These are phyloP conservation scores for Cyclopterus lumpus DNA, from an alignment of 2,797 vertebrate genomes.

Conservation along the genomic window DNA sequence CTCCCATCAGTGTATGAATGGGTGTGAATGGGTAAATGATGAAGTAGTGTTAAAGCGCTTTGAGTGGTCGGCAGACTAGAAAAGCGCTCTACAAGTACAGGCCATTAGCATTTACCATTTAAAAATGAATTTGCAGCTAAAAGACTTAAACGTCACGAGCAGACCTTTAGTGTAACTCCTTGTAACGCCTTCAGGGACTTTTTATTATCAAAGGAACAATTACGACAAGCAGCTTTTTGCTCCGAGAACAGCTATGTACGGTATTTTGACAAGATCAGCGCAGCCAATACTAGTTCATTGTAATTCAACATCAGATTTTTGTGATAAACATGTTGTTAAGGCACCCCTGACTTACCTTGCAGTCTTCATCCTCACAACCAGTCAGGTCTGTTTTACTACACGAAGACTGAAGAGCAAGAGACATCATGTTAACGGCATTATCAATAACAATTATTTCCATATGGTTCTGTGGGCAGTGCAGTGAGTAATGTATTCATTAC, in stretches of 20 bases:
- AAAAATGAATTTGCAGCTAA: not conserved
- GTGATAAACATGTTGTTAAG: not conserved
- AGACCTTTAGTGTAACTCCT: not conserved
- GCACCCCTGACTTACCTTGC: slow-evolving; percentile 70
- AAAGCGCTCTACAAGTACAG: too few species aligned
- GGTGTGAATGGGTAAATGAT: too few species aligned
- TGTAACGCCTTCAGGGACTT: not conserved
- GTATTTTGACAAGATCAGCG: not conserved
- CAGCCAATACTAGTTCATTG: not conserved
- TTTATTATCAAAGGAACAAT: not conserved
- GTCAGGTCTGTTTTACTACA: slow-evolving; percentile 91
- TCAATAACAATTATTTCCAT: not conserved
- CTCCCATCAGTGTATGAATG: too few species aligned
- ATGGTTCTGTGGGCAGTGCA: not conserved
- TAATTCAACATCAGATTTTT: not conserved
- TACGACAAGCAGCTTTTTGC: not conserved
- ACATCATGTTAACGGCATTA: slow-evolving; percentile 8
- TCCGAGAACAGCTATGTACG: not conserved
- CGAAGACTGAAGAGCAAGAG: slow-evolving; percentile 82
- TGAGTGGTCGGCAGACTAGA: too few species aligned
- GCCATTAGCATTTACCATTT: too few species aligned
- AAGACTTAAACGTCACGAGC: not conserved
- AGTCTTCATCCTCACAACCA: slow-evolving; percentile 91
- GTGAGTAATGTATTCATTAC: slow-evolving; percentile 80
- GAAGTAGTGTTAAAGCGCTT: too few species aligned